Evolutionary conservation across 2,888 invertebrate species (phyloP).

Genomic region (Abrostola tripartita): DNA sequence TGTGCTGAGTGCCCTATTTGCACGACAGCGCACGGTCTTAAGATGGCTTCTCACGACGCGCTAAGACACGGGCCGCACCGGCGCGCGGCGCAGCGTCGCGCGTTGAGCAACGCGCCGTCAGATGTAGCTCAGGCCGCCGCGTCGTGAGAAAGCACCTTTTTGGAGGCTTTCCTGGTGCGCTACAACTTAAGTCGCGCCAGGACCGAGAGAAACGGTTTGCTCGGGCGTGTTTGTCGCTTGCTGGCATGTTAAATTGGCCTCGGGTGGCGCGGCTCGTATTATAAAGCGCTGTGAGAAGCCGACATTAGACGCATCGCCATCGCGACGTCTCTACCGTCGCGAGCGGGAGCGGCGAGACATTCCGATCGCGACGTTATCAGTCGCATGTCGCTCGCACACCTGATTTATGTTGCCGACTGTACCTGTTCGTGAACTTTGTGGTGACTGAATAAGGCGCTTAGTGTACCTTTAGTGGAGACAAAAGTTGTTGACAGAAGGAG

Average conservation of each 20-base stretch:
- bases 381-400: conserved; percentile 70
- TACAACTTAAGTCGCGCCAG: no score
- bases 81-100: no score
- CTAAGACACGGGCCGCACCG: not conserved
- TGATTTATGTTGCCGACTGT: conserved; percentile 68
- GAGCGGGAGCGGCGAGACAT: conserved; percentile 63
- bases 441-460: conserved; percentile 32
- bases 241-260: no score
- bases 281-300: no score
- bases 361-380: conserved; percentile 75
- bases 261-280: not conserved
- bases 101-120: no score
- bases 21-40: conserved; percentile 29
- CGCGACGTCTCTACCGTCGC: conserved; percentile 64
- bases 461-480: conserved; percentile 20
- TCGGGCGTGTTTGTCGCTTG: no score
- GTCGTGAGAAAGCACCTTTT: no score
- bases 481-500: conserved; percentile 12
- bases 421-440: conserved; percentile 48
- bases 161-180: no score
- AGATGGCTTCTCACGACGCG: not conserved
- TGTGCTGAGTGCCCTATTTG: conserved; percentile 26
- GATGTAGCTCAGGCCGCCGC: no score
- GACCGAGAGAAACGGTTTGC: no score
- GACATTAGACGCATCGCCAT: conserved; percentile 44